A percentile compares a stretch with the other conserved stretches of the same genome.
phyloP scores from a whole-genome alignment of 2,888 invertebrate species.

The Scaptomyza cyrtandrae region DNA sequence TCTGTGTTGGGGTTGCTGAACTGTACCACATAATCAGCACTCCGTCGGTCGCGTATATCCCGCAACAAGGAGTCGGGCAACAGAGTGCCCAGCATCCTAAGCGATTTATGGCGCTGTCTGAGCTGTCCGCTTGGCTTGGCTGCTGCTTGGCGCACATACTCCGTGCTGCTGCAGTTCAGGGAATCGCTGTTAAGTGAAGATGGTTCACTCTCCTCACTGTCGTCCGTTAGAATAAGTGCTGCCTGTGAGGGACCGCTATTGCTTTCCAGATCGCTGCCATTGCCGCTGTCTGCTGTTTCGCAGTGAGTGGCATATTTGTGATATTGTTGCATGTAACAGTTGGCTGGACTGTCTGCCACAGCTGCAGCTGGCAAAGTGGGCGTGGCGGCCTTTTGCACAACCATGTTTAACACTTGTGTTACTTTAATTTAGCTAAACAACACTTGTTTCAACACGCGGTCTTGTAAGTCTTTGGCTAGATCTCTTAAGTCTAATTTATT shows the following conservation, averaged over 20 bases:
- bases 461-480: constrained; percentile 6
- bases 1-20: constrained; percentile 44
- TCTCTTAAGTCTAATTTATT: constrained; percentile 14
- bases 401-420: constrained; percentile 40
- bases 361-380: constrained; percentile 41
- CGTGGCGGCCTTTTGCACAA: constrained; percentile 66
- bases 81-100: constrained; percentile 63
- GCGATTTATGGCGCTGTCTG: constrained; percentile 74
- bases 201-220: constrained; percentile 88
- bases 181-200: constrained; percentile 92
- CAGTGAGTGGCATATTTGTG: constrained; percentile 86
- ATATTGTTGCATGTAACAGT: constrained; percentile 70
- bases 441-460: constrained; percentile 28
- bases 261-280: constrained; percentile 92
- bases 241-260: constrained; percentile 59
- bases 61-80: constrained; percentile 88
- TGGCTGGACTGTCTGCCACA: constrained; percentile 49
- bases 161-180: constrained; percentile 87
- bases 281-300: constrained; percentile 93
- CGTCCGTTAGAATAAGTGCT: constrained; percentile 68
- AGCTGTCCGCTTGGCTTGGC: constrained; percentile 65
- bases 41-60: constrained; percentile 88
- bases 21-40: constrained; percentile 64
- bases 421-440: background rate
- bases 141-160: constrained; percentile 85